Conservation (phyloP, 2,888 invertebrate genomes). For the Hirtodrosophila alboralis region DNA sequence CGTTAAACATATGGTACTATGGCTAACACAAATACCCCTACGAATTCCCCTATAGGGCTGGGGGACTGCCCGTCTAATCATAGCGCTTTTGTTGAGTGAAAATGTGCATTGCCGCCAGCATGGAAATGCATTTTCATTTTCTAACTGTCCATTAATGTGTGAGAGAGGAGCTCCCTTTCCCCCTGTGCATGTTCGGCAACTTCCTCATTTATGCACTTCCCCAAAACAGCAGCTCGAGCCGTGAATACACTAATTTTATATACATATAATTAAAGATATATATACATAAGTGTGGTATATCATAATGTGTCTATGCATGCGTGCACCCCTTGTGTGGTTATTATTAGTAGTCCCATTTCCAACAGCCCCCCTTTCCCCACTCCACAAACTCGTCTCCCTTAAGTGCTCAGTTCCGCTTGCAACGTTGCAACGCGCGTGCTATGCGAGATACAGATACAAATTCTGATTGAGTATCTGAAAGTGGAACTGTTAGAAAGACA, state of each 20-base stretch:
- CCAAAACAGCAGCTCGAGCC: slow-evolving; percentile 39
- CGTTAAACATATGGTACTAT: slow-evolving; percentile 32
- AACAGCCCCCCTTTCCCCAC: background rate
- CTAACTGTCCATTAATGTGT: slow-evolving; percentile 21
- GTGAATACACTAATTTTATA: slow-evolving; percentile 44
- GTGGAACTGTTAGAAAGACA: slow-evolving; percentile 55
- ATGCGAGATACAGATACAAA: slow-evolving; percentile 11
- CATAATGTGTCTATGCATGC: slow-evolving; percentile 22
- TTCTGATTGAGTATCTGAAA: slow-evolving; percentile 37
- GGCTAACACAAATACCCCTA: background rate
- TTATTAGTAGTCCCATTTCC: slow-evolving; percentile 60
- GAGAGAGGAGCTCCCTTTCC: slow-evolving; percentile 5
- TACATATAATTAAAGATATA: slow-evolving; percentile 57
- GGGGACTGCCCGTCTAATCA: slow-evolving; percentile 48
- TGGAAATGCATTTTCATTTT: slow-evolving; percentile 59
- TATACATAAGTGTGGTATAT: background rate
- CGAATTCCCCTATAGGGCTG: slow-evolving; percentile 5
- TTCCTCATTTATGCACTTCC: slow-evolving; percentile 62
- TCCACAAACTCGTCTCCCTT: slow-evolving; percentile 33
- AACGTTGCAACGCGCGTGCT: slow-evolving; percentile 28
- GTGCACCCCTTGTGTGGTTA: slow-evolving; percentile 61
- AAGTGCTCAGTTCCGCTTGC: slow-evolving; percentile 76
- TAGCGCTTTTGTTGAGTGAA: slow-evolving; percentile 61
- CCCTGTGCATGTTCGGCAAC: slow-evolving; percentile 26
- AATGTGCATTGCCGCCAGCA: slow-evolving; percentile 54